phyloP scores from a whole-genome alignment of 1,140 invertebrate species.

The Drosophila tristis region DNA sequence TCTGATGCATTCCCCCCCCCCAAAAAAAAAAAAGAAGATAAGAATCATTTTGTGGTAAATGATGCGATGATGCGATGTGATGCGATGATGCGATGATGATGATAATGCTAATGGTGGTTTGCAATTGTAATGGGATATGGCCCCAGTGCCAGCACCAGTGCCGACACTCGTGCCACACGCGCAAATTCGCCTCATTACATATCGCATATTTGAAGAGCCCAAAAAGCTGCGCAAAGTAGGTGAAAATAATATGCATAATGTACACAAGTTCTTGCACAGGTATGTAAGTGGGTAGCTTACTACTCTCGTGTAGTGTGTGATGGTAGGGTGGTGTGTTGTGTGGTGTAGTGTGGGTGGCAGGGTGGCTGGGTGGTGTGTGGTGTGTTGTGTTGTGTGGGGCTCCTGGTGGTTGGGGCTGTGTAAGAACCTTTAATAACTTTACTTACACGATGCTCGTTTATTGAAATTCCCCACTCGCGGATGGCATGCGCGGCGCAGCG shows the following conservation, averaged over 20 bases:
- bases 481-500: conserved; percentile 20
- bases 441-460: conserved; percentile 72
- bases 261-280: conserved; percentile 25
- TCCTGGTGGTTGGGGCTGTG: conserved; percentile 33
- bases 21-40: too few relatives aligned
- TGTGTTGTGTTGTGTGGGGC: background rate
- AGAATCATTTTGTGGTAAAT: too few relatives aligned
- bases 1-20: too few relatives aligned
- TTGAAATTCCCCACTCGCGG: conserved; percentile 52
- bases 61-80: too few relatives aligned
- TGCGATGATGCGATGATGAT: too few relatives aligned
- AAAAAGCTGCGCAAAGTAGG: conserved; percentile 59
- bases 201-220: conserved; percentile 50
- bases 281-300: conserved; percentile 35
- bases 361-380: background rate
- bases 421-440: conserved; percentile 76
- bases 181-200: conserved; percentile 40
- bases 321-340: background rate
- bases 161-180: too few relatives aligned
- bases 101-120: too few relatives aligned
- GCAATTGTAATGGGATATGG: too few relatives aligned
- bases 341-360: conserved; percentile 1
- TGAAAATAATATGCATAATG: conserved; percentile 70
- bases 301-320: background rate
- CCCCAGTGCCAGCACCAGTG: background rate